Evolutionary conservation across 2,797 vertebrate species (phyloP).

Genomic region (Mormyrops attenuatus): DNA sequence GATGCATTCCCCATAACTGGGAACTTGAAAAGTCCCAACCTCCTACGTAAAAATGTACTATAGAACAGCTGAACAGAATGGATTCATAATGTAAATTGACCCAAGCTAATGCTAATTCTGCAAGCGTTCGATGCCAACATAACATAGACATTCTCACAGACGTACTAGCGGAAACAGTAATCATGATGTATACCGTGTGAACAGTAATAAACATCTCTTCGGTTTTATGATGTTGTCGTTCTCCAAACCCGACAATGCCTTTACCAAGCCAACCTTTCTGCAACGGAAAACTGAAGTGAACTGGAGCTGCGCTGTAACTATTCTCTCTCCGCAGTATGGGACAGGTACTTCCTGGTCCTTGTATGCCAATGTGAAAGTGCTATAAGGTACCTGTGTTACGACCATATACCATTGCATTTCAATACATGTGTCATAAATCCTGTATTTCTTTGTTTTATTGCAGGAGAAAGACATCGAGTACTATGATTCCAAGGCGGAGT

Average conservation of each 20-base stretch:
- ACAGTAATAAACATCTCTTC: not conserved
- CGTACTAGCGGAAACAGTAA: not conserved
- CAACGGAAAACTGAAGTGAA: not conserved
- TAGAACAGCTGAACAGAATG: not conserved
- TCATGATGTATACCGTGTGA: not conserved
- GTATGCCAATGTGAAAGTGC: not conserved
- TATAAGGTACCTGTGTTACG: not conserved
- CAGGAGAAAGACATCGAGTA: conserved; percentile 93
- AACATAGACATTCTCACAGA: not conserved
- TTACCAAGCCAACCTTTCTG: not conserved
- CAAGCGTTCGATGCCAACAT: not conserved
- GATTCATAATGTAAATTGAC: not conserved
- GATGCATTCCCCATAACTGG: no score
- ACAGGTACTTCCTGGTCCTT: not conserved
- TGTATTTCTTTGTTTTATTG: conserved; percentile 42
- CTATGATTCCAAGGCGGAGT: conserved; percentile 93
- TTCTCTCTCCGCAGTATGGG: not conserved
- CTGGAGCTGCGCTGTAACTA: not conserved
- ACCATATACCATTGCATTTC: not conserved
- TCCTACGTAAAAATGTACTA: not conserved
- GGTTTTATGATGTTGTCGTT: not conserved
- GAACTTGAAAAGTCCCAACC: no score
- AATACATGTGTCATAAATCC: not conserved
- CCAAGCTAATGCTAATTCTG: not conserved
- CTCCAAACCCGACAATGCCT: not conserved